Conservation (phyloP, 2,797 vertebrate genomes). For the Trematomus bernacchii region DNA sequence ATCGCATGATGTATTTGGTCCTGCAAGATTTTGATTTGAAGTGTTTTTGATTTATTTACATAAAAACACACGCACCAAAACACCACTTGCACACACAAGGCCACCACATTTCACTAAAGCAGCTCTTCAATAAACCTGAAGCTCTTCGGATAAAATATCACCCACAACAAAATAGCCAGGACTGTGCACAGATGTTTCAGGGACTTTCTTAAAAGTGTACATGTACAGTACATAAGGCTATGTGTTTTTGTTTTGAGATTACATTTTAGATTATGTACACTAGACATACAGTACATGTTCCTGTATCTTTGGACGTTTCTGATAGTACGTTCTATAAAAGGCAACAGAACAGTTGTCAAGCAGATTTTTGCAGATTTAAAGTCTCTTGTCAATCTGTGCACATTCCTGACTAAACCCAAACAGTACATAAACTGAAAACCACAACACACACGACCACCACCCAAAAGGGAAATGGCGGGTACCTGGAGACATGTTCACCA, state of each 20-base stretch:
- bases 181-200: conserved; percentile 31
- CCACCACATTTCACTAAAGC: conserved; percentile 26
- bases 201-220: not conserved
- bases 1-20: not conserved
- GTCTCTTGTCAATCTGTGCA: conserved; percentile 31
- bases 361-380: not conserved
- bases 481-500: conserved; percentile 57
- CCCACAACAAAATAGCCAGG: conserved; percentile 28
- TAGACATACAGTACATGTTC: not conserved
- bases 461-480: conserved; percentile 14
- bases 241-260: not conserved
- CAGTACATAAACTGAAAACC: not conserved
- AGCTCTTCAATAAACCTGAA: not conserved
- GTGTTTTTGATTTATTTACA: not conserved
- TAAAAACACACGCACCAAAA: conserved; percentile 23
- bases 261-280: not conserved
- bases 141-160: not conserved
- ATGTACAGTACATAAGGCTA: not conserved
- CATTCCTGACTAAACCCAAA: conserved; percentile 20
- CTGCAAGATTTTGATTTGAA: not conserved
- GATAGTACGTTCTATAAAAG: too few species aligned
- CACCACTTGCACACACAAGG: conserved; percentile 3
- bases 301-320: too few species aligned
- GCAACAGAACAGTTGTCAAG: too few species aligned
- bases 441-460: conserved; percentile 15